Evolutionary conservation across 2,888 invertebrate species (phyloP), one percentile per base, ranked within the genome.

Genomic region (Pherbina coryleti): DNA sequence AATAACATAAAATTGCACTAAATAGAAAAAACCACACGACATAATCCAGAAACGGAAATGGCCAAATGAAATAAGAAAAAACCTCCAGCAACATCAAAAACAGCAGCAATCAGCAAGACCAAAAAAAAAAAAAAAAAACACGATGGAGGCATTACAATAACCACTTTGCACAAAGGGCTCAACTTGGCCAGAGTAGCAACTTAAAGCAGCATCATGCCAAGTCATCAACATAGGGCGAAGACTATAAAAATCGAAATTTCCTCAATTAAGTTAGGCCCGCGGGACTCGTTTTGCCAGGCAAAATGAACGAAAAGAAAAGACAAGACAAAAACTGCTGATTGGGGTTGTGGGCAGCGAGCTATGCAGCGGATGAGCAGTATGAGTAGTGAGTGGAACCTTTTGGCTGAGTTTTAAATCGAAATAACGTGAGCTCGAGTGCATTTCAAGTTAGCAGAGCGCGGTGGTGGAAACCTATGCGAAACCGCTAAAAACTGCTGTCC

Each of bases 231-330:
- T 72, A 70, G 37, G 57, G 71, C 78, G 22, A 80, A 51, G 19
- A 72, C 66, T 76, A 78, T 76, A 78, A 80, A 81, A 75, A 79
- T 79, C 79, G 79, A 79, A 81, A 80, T 82, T 79, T 80, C 72
- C 79, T 81, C 81, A 82, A 81, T 82, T 82, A 81, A 80, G 70
- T 82, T 78, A 73, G 79, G 70, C 81, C 73, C 77, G 49, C 78
- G 81, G 80, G 81, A 73, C 78, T 80, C 79, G 78, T 79, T 81
- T 28, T 11, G 64, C 11, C 72, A 5, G 60, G 55, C 78, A 77
- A 79, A 74, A 73, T 71, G 66, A 31, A 3, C 34, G 77, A 31
- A 55, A 37, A 78, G 28, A 34, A 76, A 34, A 51, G 31, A 69
- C 19, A 60, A 64, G 5, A 51, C n/a, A 14, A 31, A 70, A 64